Base-by-base conservation (phyloP, 2,113 vertebrate genomes). In the Ctenomys sociabilis region DNA sequence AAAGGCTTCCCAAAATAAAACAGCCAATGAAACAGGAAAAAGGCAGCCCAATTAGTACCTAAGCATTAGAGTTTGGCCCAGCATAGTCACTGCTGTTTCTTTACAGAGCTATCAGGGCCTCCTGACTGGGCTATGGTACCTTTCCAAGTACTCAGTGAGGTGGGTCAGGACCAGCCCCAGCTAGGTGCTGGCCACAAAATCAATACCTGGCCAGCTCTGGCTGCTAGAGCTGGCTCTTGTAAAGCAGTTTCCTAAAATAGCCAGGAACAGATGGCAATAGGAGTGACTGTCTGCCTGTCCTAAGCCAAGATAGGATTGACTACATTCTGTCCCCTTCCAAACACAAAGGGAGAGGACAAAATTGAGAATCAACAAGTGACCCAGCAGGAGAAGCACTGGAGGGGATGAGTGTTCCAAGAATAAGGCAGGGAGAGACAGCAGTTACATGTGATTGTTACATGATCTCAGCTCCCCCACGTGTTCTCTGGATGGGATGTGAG, bases 301-400 rank as follows among this genome's bases (percentile, higher is more conserved):
- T 87, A 95, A 64, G 26, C 90, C 68, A 77, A 84, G 70, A 35
- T 68, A 49, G 32, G 14, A 30, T 37, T 89, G 80, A 63, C 88
- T 88, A 70, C 26, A 84, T 63, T 57, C 72, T 88, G 43, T 88
- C 81, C 59, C 52, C 59, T 96, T 95, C 92, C 64, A 93, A 94
- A 90, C 84, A 70, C 52, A 59, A 66, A 81, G 10, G 35, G 21
- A 84, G 37, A 87, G 10, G 11, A 73, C 45, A 43, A 92, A 68
- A 57, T 19, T 49, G 88, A 77, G 43, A 92, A 72, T 75, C 66
- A 84, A 68, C 52, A 49, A 82, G 5, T 0, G 22, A 92, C 8
- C 5, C 75, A 83, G 40, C 30, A 90, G 68, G 84, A 30, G 59
- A 94, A 90, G 72, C 45, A 3, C 26, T 88, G 35, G 26, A 40